phyloP scores from a whole-genome alignment of 2,888 invertebrate genomes.

The Lottia scabra region DNA sequence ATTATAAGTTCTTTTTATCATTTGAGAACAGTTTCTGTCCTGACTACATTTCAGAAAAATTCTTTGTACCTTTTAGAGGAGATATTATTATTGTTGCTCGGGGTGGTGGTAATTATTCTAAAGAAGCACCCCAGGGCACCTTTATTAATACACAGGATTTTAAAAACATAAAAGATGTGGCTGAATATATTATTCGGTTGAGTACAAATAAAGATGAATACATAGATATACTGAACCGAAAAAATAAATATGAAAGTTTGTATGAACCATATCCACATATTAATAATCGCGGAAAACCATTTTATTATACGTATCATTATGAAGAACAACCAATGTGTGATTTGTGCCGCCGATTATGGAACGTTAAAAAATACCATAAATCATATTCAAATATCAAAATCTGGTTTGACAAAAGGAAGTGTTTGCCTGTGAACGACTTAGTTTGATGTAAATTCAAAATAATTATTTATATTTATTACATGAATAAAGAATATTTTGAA shows the following conservation, averaged over 20 bases:
- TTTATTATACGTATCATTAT: conserved; percentile 23
- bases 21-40: conserved; percentile 13
- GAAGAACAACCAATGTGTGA: conserved; percentile 24
- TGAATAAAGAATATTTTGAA: too few relatives aligned
- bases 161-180: conserved; percentile 15
- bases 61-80: conserved; percentile 1
- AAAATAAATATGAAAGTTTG: conserved; percentile 18
- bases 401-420: not conserved
- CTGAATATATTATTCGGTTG: conserved; percentile 22
- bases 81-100: conserved; percentile 6
- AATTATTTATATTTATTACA: too few relatives aligned
- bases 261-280: conserved; percentile 19
- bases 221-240: conserved; percentile 18
- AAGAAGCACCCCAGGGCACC: conserved; percentile 7
- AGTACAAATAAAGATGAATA: conserved; percentile 14
- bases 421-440: not conserved
- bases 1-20: conserved; percentile 12
- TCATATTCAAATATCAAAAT: not conserved
- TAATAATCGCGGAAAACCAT: not conserved
- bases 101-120: conserved; percentile 5
- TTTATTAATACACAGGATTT: conserved; percentile 25
- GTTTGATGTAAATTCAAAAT: not conserved
- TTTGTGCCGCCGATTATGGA: conserved; percentile 29
- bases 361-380: conserved; percentile 17
- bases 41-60: conserved; percentile 12